Base-by-base conservation (phyloP, 2,113 vertebrate genomes). In the Sclerurus mexicanus region DNA sequence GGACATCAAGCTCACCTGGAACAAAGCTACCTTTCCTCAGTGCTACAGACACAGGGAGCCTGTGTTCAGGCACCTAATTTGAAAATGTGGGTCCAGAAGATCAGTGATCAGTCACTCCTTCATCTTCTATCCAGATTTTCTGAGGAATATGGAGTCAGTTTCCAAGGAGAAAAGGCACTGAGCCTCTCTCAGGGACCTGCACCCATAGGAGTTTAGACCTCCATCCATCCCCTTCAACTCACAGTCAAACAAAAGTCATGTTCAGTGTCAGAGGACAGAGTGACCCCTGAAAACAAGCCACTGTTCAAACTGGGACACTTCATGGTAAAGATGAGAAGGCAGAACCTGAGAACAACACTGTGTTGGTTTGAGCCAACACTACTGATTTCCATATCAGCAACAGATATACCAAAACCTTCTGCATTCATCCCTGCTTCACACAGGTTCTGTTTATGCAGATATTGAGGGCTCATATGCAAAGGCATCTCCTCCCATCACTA, bases 351-450 rank as follows among this genome's bases (percentile, higher is more conserved):
- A 71, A 10, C 23, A 71, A 40, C 20, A 14, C 9, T 40, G 18
- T 44, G 13, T 52, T 46, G 56, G 49, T 55, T 50, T 27, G 30
- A 76, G 39, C 18, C 58, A 73, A 23, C 0, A 1, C 21, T 40
- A 27, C 5, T 20, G 6, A 42, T 21, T 42, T 52, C 47, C 14
- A 1, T 28, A 47, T 11, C 3, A 7, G 44, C 37, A 79, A 72
- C 11, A 69, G 40, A 42, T 47, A 11, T 5, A 2, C 37, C 5
- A 1, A 77, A 68, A 23, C 20, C 23, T 50, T 24, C 14, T 2
- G 7, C 17, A 56, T 8, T 9, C 8, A 1, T 18, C 6, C 23
- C 35, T 0, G 1, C n/a, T 35, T 53, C 9, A 3, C 39, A 40
- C 0, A 2, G 66, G 58, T 50, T 82, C 73, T 58, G 15, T 30